Percentiles rank a stretch among this genome's conserved stretches.
Evolutionary conservation across 2,888 invertebrate genomes (phyloP).

Genomic region (Patella caerulea): DNA sequence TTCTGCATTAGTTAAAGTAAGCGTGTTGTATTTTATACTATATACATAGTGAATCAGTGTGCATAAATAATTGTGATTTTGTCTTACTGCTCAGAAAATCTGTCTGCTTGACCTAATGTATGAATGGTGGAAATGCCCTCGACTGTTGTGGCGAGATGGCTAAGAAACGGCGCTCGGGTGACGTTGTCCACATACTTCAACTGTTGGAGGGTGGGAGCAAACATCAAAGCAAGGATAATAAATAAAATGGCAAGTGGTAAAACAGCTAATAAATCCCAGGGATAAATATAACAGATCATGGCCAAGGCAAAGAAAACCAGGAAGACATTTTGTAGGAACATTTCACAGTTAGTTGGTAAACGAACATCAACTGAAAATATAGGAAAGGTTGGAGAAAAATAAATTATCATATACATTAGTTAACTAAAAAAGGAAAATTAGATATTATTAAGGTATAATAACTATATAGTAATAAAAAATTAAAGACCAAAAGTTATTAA

Average conservation of each 20-base stretch:
- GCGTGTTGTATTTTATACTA: no score
- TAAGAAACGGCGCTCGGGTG: constrained; percentile 76
- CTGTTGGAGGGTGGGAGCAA: constrained; percentile 69
- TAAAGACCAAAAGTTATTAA: background rate
- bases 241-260: constrained; percentile 69
- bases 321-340: constrained; percentile 76
- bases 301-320: constrained; percentile 84
- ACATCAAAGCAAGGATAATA: constrained; percentile 67
- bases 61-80: background rate
- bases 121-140: constrained; percentile 77
- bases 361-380: constrained; percentile 58
- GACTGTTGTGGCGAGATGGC: constrained; percentile 76
- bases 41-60: no score
- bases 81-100: constrained; percentile 66
- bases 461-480: background rate
- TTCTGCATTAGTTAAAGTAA: no score
- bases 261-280: constrained; percentile 73
- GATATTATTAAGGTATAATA: background rate
- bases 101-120: constrained; percentile 76
- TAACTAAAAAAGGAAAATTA: no score
- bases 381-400: constrained; percentile 3
- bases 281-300: constrained; percentile 88
- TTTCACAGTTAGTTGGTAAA: constrained; percentile 76
- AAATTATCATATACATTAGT: background rate
- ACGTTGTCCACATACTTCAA: constrained; percentile 74